Evolutionary conservation across 2,113 vertebrate species (phyloP).

Genomic region (Mesoclemmys tuberculata): DNA sequence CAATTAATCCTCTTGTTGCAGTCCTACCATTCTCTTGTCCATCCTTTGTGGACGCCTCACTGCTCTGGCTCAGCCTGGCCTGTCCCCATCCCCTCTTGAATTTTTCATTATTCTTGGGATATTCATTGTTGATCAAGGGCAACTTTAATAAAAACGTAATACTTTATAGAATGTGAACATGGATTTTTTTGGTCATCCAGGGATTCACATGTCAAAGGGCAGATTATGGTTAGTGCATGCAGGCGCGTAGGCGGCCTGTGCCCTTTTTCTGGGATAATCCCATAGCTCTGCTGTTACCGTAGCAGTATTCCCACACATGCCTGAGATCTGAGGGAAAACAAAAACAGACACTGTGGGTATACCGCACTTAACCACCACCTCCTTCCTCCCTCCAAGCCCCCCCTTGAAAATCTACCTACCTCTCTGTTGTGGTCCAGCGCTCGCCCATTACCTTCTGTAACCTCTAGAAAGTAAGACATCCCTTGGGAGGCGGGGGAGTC

Average conservation of each 20-base stretch:
- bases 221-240: fast-evolving
- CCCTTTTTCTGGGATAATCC: background rate
- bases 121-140: background rate
- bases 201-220: background rate
- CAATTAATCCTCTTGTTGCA: background rate
- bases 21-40: background rate
- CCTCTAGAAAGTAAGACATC: background rate
- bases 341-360: fast-evolving
- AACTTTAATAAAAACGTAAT: background rate
- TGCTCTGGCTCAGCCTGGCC: background rate
- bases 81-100: fast-evolving
- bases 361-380: background rate
- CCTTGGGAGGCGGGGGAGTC: no score
- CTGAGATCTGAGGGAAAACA: fast-evolving
- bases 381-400: background rate
- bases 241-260: background rate
- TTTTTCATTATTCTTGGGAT: background rate
- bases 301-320: background rate
- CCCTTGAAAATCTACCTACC: background rate
- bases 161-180: background rate
- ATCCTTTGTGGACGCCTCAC: background rate
- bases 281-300: fast-evolving
- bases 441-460: background rate
- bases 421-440: background rate
- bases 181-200: background rate